Evolutionary conservation across 2,888 invertebrate genomes (phyloP), one percentile per base, ranked within the genome.

Genomic region (Norana najaformis): DNA sequence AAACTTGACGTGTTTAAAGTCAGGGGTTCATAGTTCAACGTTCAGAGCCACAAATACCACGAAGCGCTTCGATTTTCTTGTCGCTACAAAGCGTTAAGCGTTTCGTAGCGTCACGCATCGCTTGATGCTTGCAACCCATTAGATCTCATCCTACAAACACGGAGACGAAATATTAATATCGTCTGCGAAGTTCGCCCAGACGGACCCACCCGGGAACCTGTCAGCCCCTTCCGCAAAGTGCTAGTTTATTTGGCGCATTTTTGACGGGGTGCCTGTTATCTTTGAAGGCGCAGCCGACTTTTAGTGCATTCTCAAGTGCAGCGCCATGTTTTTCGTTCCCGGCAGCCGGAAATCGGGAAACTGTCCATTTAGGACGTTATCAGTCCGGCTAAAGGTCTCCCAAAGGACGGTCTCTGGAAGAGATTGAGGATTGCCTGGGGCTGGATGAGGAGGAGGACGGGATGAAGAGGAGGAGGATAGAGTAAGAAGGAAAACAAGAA

Each of bases 281-380:
- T 69, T 0, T 69, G n/a, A n/a, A n/a, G n/a, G 30, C 69, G n/a
- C 69, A 30, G n/a, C 30, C 18, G 11, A 14, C 13, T 69, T n/a
- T 11, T n/a, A n/a, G 69, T 69, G 69, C 30, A 8, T n/a, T 11
- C 30, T 69, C 69, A 69, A 69, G 69, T 69, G 69, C 69, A n/a
- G n/a, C 69, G 6, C 69, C 69, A n/a, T 69, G 69, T n/a, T n/a
- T 69, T 69, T 47, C 69, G 6, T 8, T n/a, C 69, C 69, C 69
- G 69, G n/a, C 69, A 69, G n/a, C n/a, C 69, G 69, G 69, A 69
- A n/a, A 69, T 69, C 69, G 30, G 69, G 69, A 69, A n/a, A 69
- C 69, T 30, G 69, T 69, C 69, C 69, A 69, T 69, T 69, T 69
- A 69, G 69, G 69, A 69, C 69, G 69, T 69, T 69, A 69, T 69